Conservation (phyloP, 2,888 invertebrate species). For the Orthosia incerta region DNA sequence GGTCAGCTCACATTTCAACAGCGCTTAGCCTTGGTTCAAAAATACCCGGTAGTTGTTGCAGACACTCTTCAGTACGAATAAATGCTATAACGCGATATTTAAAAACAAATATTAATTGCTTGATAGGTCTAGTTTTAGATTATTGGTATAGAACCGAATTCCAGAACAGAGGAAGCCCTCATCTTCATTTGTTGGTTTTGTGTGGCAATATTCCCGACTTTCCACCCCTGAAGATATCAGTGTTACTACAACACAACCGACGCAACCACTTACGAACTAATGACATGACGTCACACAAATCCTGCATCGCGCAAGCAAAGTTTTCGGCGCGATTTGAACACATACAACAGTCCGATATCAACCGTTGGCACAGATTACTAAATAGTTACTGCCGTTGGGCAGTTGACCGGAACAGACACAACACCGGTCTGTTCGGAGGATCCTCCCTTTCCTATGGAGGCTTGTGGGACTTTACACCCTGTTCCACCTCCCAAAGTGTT, state of each 20-base stretch:
- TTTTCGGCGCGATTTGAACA: too few species aligned
- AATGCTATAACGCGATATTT: not conserved
- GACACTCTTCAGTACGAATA: not conserved
- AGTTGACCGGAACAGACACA: too few species aligned
- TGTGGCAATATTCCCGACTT: not conserved
- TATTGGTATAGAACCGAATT: not conserved
- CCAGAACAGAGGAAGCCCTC: not conserved
- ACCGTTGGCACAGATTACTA: too few species aligned
- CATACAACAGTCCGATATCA: too few species aligned
- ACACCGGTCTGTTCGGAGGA: too few species aligned
- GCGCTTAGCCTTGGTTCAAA: not conserved
- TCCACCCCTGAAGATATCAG: not conserved
- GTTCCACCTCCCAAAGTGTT: too few species aligned
- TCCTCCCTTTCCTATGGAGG: too few species aligned
- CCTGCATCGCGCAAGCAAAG: too few species aligned
- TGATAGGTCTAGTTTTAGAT: not conserved
- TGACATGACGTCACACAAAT: too few species aligned
- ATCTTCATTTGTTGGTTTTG: not conserved
- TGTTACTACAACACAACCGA: not conserved
- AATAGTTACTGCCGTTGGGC: too few species aligned
- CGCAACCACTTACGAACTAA: too few species aligned
- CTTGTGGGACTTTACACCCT: too few species aligned
- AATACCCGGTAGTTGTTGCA: not conserved
- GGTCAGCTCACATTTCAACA: not conserved
- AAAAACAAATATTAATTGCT: not conserved